Base-by-base conservation (phyloP, 2,113 vertebrate genomes). In the Pelvicachromis taeniatus region DNA sequence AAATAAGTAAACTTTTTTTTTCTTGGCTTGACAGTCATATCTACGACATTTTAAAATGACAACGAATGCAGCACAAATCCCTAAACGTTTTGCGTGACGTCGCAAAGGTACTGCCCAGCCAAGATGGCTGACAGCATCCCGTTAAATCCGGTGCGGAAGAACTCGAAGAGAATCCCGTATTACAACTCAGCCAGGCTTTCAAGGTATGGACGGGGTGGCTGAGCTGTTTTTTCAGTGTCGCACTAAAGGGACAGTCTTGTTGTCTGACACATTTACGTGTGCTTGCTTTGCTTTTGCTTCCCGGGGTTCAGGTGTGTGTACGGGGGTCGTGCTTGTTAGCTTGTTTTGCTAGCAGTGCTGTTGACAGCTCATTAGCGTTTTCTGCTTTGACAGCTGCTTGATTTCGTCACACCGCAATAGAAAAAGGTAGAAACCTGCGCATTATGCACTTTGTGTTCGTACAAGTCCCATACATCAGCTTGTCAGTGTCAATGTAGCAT, bases 51-150 rank as follows among this genome's bases (percentile, higher is more conserved):
- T 78, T 4, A 2, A 7, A 2, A 7, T 2, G 1, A 26, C 4
- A 33, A 0, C 59, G 85, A 92, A 89, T 0, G 93, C 75, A 11
- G 2, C 90, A 55, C 2, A 6, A 40, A 12, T 45, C 63, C 52
- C 2, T 3, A 1, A 40, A 16, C 77, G 48, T 23, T 52, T 56
- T 45, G 29, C 1, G 75, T 96, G 95, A 96, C 94, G 95, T 95
- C 93, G 17, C 38, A 5, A 29, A 88, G 82, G 77, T 33, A 53
- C 85, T 89, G 73, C 53, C 86, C 90, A 93, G 94, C 92, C 93
- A 96, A 96, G 91, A 96, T 96, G 96, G 95, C 95, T 92, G 96
- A 96, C 92, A 92, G 92, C 90, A 95, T 96, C 87, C 95, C 91
- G 65, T 85, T 96, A 84, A 94, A 95, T 92, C 93, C 93, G 40